A percentile compares a stretch with the other conserved stretches of the same genome.
These are phyloP conservation scores for rabbit (Oryctolagus cuniculus) DNA, from an alignment of 2,113 vertebrate genomes.

Conservation along the genomic window mOryCun1.1 NC_091441.1:64942501-64943000, in stretches of 20 bases:
- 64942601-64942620: no score
- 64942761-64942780: not conserved
- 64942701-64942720: not conserved
- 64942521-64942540: no score
- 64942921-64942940: not conserved
- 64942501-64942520: no score
- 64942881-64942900: not conserved
- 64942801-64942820: constrained; percentile 7
- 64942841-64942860: not conserved
- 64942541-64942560: no score
- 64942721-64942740: not conserved
- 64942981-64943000: constrained; percentile 19
- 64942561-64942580: no score
- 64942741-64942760: not conserved
- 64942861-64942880: not conserved
- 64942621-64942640: no score
- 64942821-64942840: not conserved
- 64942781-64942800: not conserved
- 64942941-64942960: not conserved
- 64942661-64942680: no score
- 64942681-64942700: not conserved
- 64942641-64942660: no score
- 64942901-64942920: not conserved
- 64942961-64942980: not conserved
- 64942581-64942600: no score